These are phyloP conservation scores for Virgularia gustaviana DNA, from an alignment of 92 coral and sea anemone genomes.

Conservation along the genomic window DNA sequence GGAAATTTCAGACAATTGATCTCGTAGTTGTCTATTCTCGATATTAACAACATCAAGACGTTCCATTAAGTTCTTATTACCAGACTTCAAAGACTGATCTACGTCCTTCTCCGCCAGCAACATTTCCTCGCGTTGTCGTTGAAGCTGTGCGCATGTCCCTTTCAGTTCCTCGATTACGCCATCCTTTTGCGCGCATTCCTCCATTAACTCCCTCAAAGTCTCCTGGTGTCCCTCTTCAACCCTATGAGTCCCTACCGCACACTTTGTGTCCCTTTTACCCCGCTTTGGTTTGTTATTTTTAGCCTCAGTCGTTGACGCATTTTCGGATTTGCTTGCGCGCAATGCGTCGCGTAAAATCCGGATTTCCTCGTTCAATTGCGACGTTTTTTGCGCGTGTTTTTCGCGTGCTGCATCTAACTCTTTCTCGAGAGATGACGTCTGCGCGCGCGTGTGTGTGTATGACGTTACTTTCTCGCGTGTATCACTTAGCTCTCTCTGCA, in stretches of 20 bases:
- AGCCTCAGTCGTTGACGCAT: slow-evolving; percentile 18
- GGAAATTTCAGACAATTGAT: slow-evolving; percentile 60
- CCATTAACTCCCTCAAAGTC: slow-evolving; percentile 42
- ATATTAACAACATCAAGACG: slow-evolving; percentile 50
- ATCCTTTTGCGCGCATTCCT: slow-evolving; percentile 64
- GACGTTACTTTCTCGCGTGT: slow-evolving; percentile 61
- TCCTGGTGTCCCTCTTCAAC: slow-evolving; percentile 1
- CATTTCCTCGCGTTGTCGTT: slow-evolving; percentile 79
- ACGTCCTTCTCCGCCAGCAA: slow-evolving; percentile 54
- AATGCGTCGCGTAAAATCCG: slow-evolving; percentile 69
- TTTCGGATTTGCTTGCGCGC: slow-evolving; percentile 14
- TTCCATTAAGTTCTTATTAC: slow-evolving; percentile 32
- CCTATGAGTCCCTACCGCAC: background rate
- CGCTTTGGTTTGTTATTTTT: slow-evolving; percentile 41
- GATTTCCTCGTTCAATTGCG: slow-evolving; percentile 68
- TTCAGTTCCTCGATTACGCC: slow-evolving; percentile 58
- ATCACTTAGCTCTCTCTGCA: slow-evolving; percentile 62
- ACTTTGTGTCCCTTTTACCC: slow-evolving; percentile 17
- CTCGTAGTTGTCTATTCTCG: slow-evolving; percentile 67
- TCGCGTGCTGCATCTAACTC: slow-evolving; percentile 70
- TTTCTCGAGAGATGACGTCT: slow-evolving; percentile 62
- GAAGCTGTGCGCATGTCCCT: slow-evolving; percentile 69
- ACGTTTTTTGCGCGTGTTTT: slow-evolving; percentile 63
- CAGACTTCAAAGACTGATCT: slow-evolving; percentile 34
- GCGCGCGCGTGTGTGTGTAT: slow-evolving; percentile 61